A percentile compares a stretch with the other conserved stretches of the same genome.
Evolutionary conservation across 2,113 vertebrate species (phyloP).

Genomic region (Prietella phreatophila): DNA sequence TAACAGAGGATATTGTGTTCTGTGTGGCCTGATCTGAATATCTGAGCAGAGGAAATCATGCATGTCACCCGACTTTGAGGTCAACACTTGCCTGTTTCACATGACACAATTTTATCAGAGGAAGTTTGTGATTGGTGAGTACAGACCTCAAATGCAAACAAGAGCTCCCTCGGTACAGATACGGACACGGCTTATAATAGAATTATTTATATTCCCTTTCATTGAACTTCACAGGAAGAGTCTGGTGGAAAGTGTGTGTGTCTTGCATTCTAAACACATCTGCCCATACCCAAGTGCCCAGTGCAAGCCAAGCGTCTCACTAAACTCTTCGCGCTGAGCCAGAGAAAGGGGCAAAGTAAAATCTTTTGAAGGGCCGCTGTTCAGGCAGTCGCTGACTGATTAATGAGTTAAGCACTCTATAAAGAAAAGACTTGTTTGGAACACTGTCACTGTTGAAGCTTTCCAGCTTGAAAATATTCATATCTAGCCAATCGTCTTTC

Average conservation of each 20-base stretch:
- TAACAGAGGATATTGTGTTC: constrained; percentile 2
- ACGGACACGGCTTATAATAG: constrained; percentile 29
- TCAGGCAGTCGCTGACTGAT: not conserved
- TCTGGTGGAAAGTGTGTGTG: constrained; percentile 32
- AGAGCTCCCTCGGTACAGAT: not conserved
- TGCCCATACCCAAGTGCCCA: not conserved
- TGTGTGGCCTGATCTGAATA: constrained; percentile 15
- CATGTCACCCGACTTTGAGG: not conserved
- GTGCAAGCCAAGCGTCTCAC: constrained; percentile 9
- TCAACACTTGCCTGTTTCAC: not conserved
- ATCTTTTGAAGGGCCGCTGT: not conserved
- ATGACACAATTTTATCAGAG: not conserved
- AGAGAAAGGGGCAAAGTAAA: not conserved
- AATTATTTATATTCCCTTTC: constrained; percentile 37
- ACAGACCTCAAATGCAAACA: constrained; percentile 14
- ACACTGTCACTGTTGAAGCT: constrained; percentile 24
- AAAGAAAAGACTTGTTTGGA: constrained; percentile 31
- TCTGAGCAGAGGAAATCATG: constrained; percentile 11
- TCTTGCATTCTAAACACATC: constrained; percentile 25
- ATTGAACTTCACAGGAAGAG: constrained; percentile 13
- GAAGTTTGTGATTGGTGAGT: not conserved
- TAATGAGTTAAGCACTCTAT: constrained; percentile 6
- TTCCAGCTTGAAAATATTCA: constrained; percentile 32
- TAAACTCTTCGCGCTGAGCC: not conserved
- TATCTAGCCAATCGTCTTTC: constrained; percentile 13